Evolutionary conservation across 2,797 vertebrate species (phyloP), one percentile per base, ranked within the genome.

Genomic region (Notoglanidium macrostoma): DNA sequence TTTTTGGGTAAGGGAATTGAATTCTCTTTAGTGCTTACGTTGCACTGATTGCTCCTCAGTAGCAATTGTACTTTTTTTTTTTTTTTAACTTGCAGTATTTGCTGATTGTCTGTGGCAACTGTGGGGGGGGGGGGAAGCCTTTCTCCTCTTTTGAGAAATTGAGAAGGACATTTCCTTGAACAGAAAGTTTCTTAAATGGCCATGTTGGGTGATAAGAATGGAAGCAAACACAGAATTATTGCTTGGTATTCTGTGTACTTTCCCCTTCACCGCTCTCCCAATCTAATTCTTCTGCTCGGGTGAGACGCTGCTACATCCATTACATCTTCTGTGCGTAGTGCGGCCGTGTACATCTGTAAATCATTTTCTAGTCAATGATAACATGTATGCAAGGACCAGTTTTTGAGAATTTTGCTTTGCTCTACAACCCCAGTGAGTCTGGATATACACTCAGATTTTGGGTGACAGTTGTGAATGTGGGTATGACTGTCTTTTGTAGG

Each of bases 321-420:
- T 89, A 2, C 89, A 86, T 77, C 78, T 87, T 88, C 88, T 86
- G 84, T 67, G n/a, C 61, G 32, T 35, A 77, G 81, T 80, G 82
- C 87, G 11, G 74, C 86, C 87, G 49, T 88, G 91, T 86, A 83
- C 90, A 89, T 78, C 89, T 91, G 91, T 88, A 91, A 93, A 92
- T 87, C 94, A 95, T 95, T 95, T 95, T 95, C 94, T 94, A 92
- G 90, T 90, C 92, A 85, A 2, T 87, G 80, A 83, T 51, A 89
- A 79, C 77, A 88, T 83, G 92, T 78, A 63, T 73, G 29, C 63
- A 21, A 61, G 35, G 72, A 19, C 32, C 72, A 63, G 44, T 40
- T 61, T 73, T 68, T 19, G 29, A 8, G 51, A 72, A 54, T 40
- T 26, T 5, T 26, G 57, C 5, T 80, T 29, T 85, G 15, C 51